phyloP scores from a whole-genome alignment of 1,140 invertebrate genomes.

The Pseudobourletiella spinata region DNA sequence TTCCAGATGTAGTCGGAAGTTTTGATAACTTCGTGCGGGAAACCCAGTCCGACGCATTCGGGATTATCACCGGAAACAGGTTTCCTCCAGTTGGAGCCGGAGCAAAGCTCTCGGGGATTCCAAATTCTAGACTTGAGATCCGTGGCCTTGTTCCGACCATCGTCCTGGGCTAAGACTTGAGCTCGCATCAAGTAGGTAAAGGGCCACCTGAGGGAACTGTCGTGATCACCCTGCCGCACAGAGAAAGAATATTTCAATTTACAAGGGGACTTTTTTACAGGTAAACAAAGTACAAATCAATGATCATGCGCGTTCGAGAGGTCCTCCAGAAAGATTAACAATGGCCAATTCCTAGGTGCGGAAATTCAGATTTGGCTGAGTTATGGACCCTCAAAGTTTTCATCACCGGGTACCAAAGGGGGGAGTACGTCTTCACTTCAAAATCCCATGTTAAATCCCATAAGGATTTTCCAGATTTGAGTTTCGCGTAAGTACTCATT shows the following conservation, averaged over 20 bases:
- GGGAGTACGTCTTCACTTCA: too few species aligned
- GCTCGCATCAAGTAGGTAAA: conserved; percentile 42
- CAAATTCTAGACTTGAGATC: conserved; percentile 44
- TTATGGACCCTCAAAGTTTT: too few species aligned
- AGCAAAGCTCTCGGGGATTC: conserved; percentile 45
- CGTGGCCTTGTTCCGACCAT: conserved; percentile 26
- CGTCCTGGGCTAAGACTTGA: conserved; percentile 43
- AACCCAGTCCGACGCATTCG: conserved; percentile 45
- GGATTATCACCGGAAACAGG: conserved; percentile 43
- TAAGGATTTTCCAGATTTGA: too few species aligned
- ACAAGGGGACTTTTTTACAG: background rate
- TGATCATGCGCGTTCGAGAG: too few species aligned
- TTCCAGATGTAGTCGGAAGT: conserved; percentile 41
- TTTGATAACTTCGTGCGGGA: conserved; percentile 41
- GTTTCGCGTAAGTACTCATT: too few species aligned
- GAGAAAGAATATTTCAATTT: background rate
- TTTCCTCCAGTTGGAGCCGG: conserved; percentile 43
- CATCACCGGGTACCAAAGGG: too few species aligned
- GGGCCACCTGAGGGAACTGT: conserved; percentile 43
- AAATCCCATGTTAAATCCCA: too few species aligned
- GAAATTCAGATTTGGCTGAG: too few species aligned
- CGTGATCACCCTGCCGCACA: conserved; percentile 39
- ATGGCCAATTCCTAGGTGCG: too few species aligned
- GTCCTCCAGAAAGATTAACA: too few species aligned
- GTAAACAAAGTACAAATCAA: too few species aligned